A percentile compares a stretch with the other conserved stretches of the same genome.
phyloP scores from a whole-genome alignment of 1,140 invertebrate genomes.

The Aphis gossypii region DNA sequence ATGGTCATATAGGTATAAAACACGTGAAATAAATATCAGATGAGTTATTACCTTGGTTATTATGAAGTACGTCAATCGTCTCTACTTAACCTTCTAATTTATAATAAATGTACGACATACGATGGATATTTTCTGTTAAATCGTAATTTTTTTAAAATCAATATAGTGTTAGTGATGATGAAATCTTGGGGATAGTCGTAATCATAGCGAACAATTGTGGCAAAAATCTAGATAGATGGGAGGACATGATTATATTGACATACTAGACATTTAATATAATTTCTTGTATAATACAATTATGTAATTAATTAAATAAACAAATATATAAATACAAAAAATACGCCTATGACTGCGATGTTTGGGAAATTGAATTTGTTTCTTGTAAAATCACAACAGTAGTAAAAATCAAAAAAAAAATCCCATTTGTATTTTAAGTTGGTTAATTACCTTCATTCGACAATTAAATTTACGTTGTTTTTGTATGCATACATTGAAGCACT shows the following conservation, averaged over 20 bases:
- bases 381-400: background rate
- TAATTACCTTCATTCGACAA: background rate
- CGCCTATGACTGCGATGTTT: background rate
- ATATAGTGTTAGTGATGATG: background rate
- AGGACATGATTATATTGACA: background rate
- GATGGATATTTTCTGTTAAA: background rate
- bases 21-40: background rate
- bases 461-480: background rate
- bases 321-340: background rate
- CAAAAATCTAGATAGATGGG: background rate
- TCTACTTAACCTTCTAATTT: background rate
- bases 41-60: background rate
- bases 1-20: background rate
- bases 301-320: background rate
- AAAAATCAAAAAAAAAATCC: background rate
- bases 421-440: background rate
- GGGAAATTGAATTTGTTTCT: constrained; percentile 3
- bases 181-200: background rate
- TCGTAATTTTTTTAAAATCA: background rate
- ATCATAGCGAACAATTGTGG: background rate
- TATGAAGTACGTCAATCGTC: background rate
- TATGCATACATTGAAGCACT: background rate
- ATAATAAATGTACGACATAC: background rate
- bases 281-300: background rate
- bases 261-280: background rate